Evolutionary conservation across 2,113 vertebrate species (phyloP).

Genomic region (Agelaius phoeniceus): DNA sequence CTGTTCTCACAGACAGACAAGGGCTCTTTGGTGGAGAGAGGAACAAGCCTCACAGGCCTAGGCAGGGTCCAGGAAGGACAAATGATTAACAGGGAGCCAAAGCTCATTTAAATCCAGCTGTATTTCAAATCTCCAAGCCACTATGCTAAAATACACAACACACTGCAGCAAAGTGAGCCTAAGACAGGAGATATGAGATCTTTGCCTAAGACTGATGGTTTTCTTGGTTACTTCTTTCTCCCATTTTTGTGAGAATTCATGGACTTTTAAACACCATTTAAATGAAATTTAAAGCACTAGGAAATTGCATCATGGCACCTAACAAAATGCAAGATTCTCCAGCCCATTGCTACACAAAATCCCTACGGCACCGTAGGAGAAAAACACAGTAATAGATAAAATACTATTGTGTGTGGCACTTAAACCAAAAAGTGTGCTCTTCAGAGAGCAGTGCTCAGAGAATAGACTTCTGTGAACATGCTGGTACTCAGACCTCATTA

Average conservation of each 20-base stretch:
- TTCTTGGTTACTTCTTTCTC: not conserved
- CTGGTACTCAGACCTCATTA: not conserved
- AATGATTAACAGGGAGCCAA: not conserved
- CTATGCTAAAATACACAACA: not conserved
- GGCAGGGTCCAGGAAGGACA: not conserved
- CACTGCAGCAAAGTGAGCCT: not conserved
- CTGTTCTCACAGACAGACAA: not conserved
- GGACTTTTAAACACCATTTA: not conserved
- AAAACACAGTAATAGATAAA: constrained; percentile 35
- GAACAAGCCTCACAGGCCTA: not conserved
- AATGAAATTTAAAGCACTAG: not conserved
- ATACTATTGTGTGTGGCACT: not conserved
- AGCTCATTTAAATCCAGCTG: not conserved
- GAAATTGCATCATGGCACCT: not conserved
- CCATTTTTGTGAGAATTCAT: not conserved
- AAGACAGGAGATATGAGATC: not conserved
- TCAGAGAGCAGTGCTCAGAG: not conserved
- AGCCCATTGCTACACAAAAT: not conserved
- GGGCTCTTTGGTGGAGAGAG: not conserved
- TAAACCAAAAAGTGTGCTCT: not conserved
- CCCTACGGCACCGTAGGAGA: not conserved
- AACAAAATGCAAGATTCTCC: not conserved
- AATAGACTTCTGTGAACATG: not conserved
- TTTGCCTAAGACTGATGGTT: not conserved
- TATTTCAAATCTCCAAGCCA: not conserved